These are phyloP conservation scores for Aporophyla nigra DNA, from an alignment of 2,888 invertebrate genomes.

Conservation along the genomic window DNA sequence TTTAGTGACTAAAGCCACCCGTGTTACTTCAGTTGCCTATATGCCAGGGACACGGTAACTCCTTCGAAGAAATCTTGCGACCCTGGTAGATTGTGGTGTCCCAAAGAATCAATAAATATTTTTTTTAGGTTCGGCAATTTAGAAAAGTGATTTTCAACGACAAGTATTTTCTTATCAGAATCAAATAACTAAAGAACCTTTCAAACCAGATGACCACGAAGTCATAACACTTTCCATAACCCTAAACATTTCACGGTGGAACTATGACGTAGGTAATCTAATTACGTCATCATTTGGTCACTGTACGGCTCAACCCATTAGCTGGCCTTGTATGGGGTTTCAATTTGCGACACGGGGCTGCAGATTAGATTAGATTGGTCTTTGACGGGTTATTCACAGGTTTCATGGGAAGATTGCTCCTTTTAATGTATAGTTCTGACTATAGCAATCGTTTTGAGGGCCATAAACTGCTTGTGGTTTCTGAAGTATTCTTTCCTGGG, in stretches of 20 bases:
- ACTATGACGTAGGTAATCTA: conserved; percentile 73
- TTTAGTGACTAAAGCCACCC: too few relatives aligned
- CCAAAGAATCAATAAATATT: too few relatives aligned
- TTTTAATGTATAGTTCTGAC: conserved; percentile 38
- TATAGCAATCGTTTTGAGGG: not conserved
- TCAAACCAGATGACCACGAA: conserved; percentile 3
- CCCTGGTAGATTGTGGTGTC: too few relatives aligned
- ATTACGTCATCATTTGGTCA: conserved; percentile 73
- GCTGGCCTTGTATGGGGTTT: conserved; percentile 71
- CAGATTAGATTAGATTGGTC: conserved; percentile 79
- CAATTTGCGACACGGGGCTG: conserved; percentile 77
- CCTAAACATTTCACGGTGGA: conserved; percentile 68
- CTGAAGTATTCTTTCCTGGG: not conserved
- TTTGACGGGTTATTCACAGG: conserved; percentile 69
- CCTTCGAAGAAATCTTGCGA: too few relatives aligned
- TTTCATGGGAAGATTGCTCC: conserved; percentile 61
- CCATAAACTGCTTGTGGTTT: not conserved
- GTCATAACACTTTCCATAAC: conserved; percentile 62
- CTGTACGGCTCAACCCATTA: conserved; percentile 78
- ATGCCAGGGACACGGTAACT: too few relatives aligned
- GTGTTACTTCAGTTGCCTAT: too few relatives aligned
- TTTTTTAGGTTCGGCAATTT: too few relatives aligned
- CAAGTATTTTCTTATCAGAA: not conserved
- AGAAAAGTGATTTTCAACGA: too few relatives aligned
- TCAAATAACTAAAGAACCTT: not conserved